Evolutionary conservation across 1,140 invertebrate genomes (phyloP), one percentile per base, ranked within the genome.

Genomic region (Neodiprion fabricii): DNA sequence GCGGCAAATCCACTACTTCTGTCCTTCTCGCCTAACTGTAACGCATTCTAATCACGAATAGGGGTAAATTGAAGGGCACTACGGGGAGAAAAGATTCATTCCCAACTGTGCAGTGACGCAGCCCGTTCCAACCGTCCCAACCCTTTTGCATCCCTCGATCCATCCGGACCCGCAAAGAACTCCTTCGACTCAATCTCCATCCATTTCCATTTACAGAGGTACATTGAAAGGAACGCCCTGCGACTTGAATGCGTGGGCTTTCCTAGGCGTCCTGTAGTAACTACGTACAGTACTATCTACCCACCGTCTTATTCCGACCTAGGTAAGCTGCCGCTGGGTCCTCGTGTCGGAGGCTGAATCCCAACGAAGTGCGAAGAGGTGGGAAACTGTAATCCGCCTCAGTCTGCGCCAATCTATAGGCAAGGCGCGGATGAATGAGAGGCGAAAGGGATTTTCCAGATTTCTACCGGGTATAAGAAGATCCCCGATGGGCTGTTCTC

Each of bases 21-120:
- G 17, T 69, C 17, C 9, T 47, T 14, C 17, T 14, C 61, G 7
- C 61, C 61, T 65, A 12, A 11, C 66, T 78, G 61, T 48, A 76
- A 71, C 73, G 75, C 75, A 73, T 78, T 76, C 77, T 78, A 78
- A 78, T 78, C 77, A 70, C 76, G 75, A 78, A 78, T 76, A 75
- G 72, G 67, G 72, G 69, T 73, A 76, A 78, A 78, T 78, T 78
- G 70, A 73, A 76, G 75, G 76, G 71, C 48, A 66, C 65, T 67
- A 72, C 48, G 71, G 68, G 12, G 10, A 47, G 50, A 21, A 48
- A 65, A 67, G 23, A 67, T 72, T 72, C 48, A 66, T 61, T 67
- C 50, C 14, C n/a, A 14, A 72, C 40, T 53, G 53, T 71, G 50
- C 48, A 47, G 61, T 67, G 61, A 11, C 65, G 67, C 48, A 66